Base-by-base conservation (phyloP, 2,888 invertebrate species). In the Cerastis leucographa region DNA sequence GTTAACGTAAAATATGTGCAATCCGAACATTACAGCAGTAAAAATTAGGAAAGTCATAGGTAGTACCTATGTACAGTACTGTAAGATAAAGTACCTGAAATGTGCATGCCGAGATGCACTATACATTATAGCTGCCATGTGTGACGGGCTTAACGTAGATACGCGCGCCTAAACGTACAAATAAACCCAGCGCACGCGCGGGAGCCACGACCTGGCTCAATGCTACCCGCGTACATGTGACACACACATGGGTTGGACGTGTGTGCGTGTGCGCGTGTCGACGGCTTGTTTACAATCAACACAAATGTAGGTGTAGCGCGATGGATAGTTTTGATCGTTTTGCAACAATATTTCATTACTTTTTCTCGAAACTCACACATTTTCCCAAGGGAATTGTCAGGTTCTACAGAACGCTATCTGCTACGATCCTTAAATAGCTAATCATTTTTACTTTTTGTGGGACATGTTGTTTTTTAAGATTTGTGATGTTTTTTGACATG, bases 191-290 rank as follows among this genome's bases (percentile, higher is more conserved):
- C 92, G 95, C 95, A 94, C 94, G 94, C 94, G 95, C 91, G 95
- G 92, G 96, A 94, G 95, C 96, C 96, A 95, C 95, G 96, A 96
- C 96, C 96, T 96, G 94, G 90, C 95, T 95, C 96, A 96, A 96
- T 96, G 96, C 95, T 95, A 93, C 91, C 91, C 86, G 87, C 85
- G 83, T 88, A 87, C 87, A 86, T 86, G 85, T 78, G 78, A 69
- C 83, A 71, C 83, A 87, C 87, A 88, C 87, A 84, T 76, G 68
- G 66, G n/a, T 35, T 75, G 66, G 74, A 79, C 40, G 71, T 80
- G 69, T 69, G 85, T 88, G 88, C 77, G 80, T 85, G 86, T 88
- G 87, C 85, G 88, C 89, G 89, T 91, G 89, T 85, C 89, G 84
- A 85, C 86, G 80, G 89, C 92, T 93, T 95, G 95, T 95, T 95